Base-by-base conservation (phyloP, 2,797 vertebrate genomes). In the Myotis planiceps region DNA sequence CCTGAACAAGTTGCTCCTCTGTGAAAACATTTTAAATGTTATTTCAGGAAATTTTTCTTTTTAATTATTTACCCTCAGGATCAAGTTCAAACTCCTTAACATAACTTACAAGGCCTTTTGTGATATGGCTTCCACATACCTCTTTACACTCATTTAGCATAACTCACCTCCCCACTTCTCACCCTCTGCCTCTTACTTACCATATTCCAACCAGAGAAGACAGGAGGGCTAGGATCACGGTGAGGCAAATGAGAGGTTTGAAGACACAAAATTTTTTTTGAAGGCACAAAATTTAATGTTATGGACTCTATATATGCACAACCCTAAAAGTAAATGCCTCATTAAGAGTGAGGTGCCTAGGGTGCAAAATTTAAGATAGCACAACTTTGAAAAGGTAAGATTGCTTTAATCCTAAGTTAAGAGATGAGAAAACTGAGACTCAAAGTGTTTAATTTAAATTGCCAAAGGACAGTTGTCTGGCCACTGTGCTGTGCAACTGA, bases 11-110 rank as follows among this genome's bases (percentile, higher is more conserved):
- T 80, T 88, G 14, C 1, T 87, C 12, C n/a, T 88, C 9, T 82
- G 3, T 49, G 47, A 78, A 83, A 93, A 94, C 14, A 18, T 63
- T 87, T 81, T 69, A 93, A 85, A 85, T 66, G 34, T 74, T 29
- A 51, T 87, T 29, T 69, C 42, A 83, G 53, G 14, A 71, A 78
- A 15, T 42, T 16, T 42, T 79, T 53, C 0, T 45, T 34, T 60
- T 32, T 10, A 93, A 88, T 60, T 68, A 82, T 78, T 82, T 87
- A 42, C 8, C 21, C 25, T 89, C 21, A 42, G 18, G n/a, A 75
- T 85, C 82, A 51, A 60, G 15, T 78, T 92, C 6, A 51, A 83
- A 69, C 6, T 69, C 82, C 7, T 53, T 76, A 90, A 76, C 34
- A 93, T 75, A 71, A 65, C 0, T 87, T 79, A 69, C 9, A 76